Conservation (phyloP, 2,888 invertebrate genomes). For the Microchrysa polita region DNA sequence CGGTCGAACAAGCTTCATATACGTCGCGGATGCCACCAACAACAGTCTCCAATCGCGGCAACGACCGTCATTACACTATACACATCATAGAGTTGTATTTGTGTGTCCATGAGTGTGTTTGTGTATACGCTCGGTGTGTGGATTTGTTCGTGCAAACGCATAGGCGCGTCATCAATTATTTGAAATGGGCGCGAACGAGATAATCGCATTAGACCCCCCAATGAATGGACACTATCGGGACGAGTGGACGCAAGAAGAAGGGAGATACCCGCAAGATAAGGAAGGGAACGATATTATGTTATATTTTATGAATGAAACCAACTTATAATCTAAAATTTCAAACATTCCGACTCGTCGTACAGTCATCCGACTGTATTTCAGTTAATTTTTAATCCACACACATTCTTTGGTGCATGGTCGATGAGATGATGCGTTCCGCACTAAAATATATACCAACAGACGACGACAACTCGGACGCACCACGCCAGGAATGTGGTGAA, state of each 20-base stretch:
- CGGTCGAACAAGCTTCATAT: conserved; percentile 15
- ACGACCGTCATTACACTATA: neutral
- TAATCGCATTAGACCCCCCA: no score
- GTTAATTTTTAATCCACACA: conserved; percentile 20
- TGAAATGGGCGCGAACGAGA: neutral
- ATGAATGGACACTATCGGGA: no score
- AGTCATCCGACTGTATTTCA: conserved; percentile 20
- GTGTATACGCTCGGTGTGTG: no score
- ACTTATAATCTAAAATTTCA: conserved; percentile 29
- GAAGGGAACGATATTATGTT: conserved; percentile 33
- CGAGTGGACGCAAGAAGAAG: no score
- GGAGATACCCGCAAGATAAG: no score
- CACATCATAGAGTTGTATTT: neutral
- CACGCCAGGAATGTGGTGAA: neutral
- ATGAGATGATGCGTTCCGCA: no score
- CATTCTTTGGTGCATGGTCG: no score
- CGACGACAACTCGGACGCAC: neutral
- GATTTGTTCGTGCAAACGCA: neutral
- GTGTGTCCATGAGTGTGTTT: conserved; percentile 8
- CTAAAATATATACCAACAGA: no score
- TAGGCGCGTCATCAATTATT: neutral
- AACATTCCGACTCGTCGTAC: conserved; percentile 15
- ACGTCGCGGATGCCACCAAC: neutral
- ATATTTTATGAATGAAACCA: conserved; percentile 50
- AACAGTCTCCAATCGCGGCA: neutral